These are phyloP conservation scores for Dastarcus helophoroides DNA, from an alignment of 2,888 invertebrate genomes.

Conservation along the genomic window DNA sequence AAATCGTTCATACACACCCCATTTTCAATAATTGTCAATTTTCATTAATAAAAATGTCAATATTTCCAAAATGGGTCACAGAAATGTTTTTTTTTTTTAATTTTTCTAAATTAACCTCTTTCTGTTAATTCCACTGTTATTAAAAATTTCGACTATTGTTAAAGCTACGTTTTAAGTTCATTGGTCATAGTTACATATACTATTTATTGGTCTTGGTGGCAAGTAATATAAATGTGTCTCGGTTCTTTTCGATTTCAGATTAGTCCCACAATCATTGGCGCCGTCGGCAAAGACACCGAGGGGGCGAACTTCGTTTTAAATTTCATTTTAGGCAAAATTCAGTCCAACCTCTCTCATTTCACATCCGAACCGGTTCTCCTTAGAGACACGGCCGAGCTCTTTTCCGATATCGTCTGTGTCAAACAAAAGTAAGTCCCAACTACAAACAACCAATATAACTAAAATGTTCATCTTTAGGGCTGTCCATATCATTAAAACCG, in stretches of 20 bases:
- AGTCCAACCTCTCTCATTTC: constrained; percentile 49
- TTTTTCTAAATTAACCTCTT: too few species aligned
- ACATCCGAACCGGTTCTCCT: constrained; percentile 49
- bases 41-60: too few species aligned
- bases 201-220: too few species aligned
- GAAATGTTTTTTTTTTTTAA: too few species aligned
- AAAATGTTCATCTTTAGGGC: constrained; percentile 5
- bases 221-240: not conserved
- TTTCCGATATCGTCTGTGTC: constrained; percentile 36
- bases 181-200: too few species aligned
- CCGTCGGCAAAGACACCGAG: constrained; percentile 56
- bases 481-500: constrained; percentile 46
- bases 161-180: too few species aligned
- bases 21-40: too few species aligned
- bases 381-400: constrained; percentile 50
- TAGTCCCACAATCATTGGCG: constrained; percentile 47
- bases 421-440: constrained; percentile 30
- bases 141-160: too few species aligned
- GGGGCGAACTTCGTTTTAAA: constrained; percentile 51
- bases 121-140: too few species aligned
- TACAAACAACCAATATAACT: constrained; percentile 3
- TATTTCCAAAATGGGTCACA: too few species aligned
- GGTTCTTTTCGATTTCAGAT: constrained; percentile 39
- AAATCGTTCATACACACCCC: too few species aligned
- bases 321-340: constrained; percentile 53